Conservation (phyloP, 2,113 vertebrate species). For the Melanostigma gelatinosum region DNA sequence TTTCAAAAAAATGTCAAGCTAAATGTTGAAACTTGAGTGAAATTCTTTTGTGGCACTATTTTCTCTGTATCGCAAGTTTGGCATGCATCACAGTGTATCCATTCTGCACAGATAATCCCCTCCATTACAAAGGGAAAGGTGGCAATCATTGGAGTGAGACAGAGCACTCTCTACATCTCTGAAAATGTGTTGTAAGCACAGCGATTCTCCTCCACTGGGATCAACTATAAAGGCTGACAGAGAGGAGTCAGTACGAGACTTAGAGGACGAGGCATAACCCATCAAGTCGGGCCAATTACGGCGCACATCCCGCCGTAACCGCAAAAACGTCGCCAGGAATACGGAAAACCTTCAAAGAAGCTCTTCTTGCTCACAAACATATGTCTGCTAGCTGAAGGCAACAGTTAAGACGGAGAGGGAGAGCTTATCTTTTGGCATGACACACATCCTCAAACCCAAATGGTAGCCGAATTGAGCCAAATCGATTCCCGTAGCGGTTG, state of each 20-base stretch:
- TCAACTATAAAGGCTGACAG: slow-evolving; percentile 9
- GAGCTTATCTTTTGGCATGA: slow-evolving; percentile 40
- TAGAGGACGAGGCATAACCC: slow-evolving; percentile 15
- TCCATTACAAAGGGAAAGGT: neutral
- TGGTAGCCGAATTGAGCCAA: slow-evolving; percentile 32
- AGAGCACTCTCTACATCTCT: neutral
- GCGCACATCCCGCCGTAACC: slow-evolving; percentile 12
- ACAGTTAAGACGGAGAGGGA: neutral
- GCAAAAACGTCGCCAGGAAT: slow-evolving; percentile 22
- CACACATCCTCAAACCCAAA: slow-evolving; percentile 42
- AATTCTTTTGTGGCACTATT: neutral
- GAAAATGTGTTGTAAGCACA: slow-evolving; percentile 4
- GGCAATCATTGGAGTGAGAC: neutral
- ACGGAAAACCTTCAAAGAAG: slow-evolving; percentile 28
- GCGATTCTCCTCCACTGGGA: neutral
- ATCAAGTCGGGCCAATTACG: slow-evolving; percentile 30
- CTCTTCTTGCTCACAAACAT: slow-evolving; percentile 26
- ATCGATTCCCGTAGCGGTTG: slow-evolving; percentile 53
- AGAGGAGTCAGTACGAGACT: slow-evolving; percentile 15
- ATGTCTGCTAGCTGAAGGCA: slow-evolving; percentile 30
- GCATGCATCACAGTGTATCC: neutral
- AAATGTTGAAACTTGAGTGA: neutral
- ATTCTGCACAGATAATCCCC: neutral
- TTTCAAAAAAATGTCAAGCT: too few species aligned
- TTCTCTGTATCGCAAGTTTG: neutral